These are phyloP conservation scores for Pseudotriccus pelzelni DNA, from an alignment of 2,797 vertebrate genomes.

Conservation along the genomic window DNA sequence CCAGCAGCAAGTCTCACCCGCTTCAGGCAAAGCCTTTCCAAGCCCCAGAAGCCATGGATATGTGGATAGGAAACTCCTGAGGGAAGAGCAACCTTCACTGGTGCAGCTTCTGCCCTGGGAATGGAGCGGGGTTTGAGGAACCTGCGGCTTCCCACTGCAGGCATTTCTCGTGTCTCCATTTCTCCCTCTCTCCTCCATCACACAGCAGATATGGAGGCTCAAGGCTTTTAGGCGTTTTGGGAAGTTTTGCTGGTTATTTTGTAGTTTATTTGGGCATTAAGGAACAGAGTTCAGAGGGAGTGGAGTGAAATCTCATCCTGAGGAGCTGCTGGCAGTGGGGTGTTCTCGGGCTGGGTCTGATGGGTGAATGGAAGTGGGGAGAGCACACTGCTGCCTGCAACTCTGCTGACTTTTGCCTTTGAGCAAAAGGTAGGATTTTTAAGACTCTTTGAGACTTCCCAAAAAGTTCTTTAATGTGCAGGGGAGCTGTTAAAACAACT, in stretches of 20 bases:
- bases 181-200: neutral
- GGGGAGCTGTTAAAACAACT: neutral
- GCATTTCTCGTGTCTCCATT: neutral
- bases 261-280: neutral
- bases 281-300: neutral
- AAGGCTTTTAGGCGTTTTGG: neutral
- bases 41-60: neutral
- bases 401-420: neutral
- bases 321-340: neutral
- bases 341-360: neutral
- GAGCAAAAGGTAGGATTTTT: neutral
- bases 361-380: neutral
- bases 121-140: neutral
- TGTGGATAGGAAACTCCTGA: neutral
- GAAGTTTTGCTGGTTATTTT: neutral
- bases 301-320: neutral
- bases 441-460: neutral
- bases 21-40: neutral
- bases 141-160: neutral
- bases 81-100: neutral
- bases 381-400: neutral
- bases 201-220: neutral
- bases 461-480: neutral
- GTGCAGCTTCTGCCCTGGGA: neutral
- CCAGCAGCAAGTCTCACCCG: accelerated